Base-by-base conservation (phyloP, 1,140 invertebrate species). In the Artemia franciscana region DNA sequence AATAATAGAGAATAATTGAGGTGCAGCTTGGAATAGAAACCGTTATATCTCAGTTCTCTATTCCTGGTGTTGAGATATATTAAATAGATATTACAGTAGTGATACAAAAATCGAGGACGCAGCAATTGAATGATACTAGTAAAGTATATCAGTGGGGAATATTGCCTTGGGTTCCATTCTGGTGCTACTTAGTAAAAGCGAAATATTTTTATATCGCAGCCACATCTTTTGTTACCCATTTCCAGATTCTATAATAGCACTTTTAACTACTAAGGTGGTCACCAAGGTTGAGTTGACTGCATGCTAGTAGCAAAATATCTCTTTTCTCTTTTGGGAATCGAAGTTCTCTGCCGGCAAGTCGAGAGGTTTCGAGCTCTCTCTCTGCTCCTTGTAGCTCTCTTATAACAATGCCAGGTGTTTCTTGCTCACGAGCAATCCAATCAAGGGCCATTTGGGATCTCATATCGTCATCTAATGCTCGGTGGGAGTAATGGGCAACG, bases 301-400 rank as follows among this genome's bases (percentile, higher is more conserved):
- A 84, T 9, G 89, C 90, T 66, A 91, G 77, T 76, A 91, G 84
- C 12, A 94, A 75, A 71, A 95, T 94, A 71, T 94, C 90, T 69
- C 91, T 86, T 71, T 94, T 95, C 73, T 95, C 91, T 74, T 94
- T 94, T 26, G 88, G 89, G 74, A 93, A 93, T 67, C 91, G 79
- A 3, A 95, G 76, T 70, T 95, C 91, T 57, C 89, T 77, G 0
- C 90, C 91, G 28, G 88, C 88, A 65, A 91, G 76, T 67, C 91
- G 76, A 5, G 90, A 89, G n/a, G 84, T 82, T 69, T 91, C 86
- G 25, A 94, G 77, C 73, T 95, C 91, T 26, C 85, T 76, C 71
- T 93, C 88, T 1, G 89, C 86, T 58, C 84, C 77, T 30, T 83
- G 80, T 58, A 94, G 75, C 72, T 94, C 90, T 65, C 82, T 78